Conservation (phyloP, 2,113 vertebrate species). For the Cyanoramphus novaezelandiae region DNA sequence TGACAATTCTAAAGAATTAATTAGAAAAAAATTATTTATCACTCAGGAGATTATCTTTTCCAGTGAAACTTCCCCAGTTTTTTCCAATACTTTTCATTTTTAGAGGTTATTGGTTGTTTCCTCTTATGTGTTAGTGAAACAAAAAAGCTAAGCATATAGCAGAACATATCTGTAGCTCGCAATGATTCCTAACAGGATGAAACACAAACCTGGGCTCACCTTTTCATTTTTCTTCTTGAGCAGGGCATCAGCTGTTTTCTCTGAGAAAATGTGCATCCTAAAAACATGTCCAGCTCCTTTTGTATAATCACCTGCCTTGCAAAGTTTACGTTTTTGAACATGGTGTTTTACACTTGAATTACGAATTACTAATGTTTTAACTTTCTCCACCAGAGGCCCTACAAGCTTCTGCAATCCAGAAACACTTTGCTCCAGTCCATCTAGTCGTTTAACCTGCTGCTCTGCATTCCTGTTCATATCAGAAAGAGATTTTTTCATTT, state of each 20-base stretch:
- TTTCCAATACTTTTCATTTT: not conserved
- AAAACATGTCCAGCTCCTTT: conserved; percentile 69
- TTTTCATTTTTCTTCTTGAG: conserved; percentile 73
- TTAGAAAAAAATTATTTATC: not conserved
- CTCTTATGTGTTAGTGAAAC: not conserved
- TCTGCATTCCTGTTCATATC: conserved; percentile 72
- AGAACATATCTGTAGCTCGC: not conserved
- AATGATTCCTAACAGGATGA: not conserved
- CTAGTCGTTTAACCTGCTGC: conserved; percentile 78
- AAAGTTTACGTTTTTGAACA: conserved; percentile 53
- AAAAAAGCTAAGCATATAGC: not conserved
- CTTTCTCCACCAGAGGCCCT: conserved; percentile 76
- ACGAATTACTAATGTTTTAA: conserved; percentile 77
- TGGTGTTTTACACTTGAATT: conserved; percentile 76
- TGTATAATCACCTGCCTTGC: not conserved
- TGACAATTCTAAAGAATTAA: not conserved
- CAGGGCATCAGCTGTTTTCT: not conserved
- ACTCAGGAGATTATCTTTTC: not conserved
- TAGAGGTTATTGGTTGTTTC: not conserved
- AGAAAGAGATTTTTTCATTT: conserved; percentile 74
- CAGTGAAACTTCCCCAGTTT: not conserved
- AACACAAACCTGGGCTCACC: conserved; percentile 75
- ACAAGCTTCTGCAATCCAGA: conserved; percentile 82
- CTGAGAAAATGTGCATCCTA: conserved; percentile 69
- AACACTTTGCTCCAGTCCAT: conserved; percentile 81